These are phyloP conservation scores for Benitochromis conjunctus DNA, from an alignment of 2,113 vertebrate genomes.

Conservation along the genomic window DNA sequence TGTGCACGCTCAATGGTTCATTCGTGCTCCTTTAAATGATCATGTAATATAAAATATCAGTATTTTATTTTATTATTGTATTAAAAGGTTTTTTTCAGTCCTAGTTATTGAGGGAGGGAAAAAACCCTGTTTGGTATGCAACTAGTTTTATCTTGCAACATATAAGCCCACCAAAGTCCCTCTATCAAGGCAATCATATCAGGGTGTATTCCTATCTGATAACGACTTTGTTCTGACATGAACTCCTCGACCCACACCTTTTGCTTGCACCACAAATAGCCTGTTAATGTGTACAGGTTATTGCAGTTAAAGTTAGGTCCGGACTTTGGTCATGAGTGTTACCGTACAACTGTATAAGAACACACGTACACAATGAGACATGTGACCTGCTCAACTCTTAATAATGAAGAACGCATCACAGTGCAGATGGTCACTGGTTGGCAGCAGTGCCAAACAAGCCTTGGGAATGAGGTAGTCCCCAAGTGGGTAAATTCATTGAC, in stretches of 20 bases:
- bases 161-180: neutral
- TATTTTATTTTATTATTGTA: neutral
- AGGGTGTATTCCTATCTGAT: neutral
- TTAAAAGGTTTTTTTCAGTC: neutral
- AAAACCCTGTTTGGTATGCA: fast-evolving
- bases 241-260: neutral
- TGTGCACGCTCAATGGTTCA: neutral
- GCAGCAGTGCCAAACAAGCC: neutral
- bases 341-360: neutral
- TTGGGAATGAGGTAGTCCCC: too few species aligned
- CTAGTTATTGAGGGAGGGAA: neutral
- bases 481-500: neutral
- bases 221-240: neutral
- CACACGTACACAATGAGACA: neutral
- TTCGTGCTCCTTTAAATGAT: neutral
- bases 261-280: neutral
- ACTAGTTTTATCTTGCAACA: neutral
- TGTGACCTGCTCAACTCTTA: neutral
- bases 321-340: conserved; percentile 33
- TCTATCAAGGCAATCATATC: neutral
- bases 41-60: neutral
- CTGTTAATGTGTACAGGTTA: conserved; percentile 35
- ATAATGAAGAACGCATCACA: neutral
- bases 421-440: neutral
- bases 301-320: neutral